Base-by-base conservation (phyloP, 2,113 vertebrate genomes). In the Aptenodytes forsteri region DNA sequence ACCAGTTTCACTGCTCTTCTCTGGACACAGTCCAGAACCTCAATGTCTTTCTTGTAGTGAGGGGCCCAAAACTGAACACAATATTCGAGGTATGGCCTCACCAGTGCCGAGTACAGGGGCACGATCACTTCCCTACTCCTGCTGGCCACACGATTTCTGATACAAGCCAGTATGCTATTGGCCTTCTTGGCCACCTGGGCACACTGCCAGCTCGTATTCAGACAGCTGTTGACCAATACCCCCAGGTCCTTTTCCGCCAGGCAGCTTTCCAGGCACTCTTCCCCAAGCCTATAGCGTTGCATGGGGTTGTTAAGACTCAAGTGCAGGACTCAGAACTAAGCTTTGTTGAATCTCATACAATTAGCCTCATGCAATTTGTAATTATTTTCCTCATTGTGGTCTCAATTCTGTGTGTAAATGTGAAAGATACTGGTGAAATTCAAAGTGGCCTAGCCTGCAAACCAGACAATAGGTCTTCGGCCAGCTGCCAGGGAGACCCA, bases 181-280 rank as follows among this genome's bases (percentile, higher is more conserved):
- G 3, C 11, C 9, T 89, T 67, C 47, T 77, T 61, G 47, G 9
- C 9, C 18, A 30, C 10, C 22, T 34, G 13, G 17, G 19, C 44
- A 54, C 26, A 18, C 8, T 42, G 42, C 42, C 14, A 6, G 42
- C 42, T 61, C 11, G 3, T 30, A 22, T 23, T 22, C 26, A 72
- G 29, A 1, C 1, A 0, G 9, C 13, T 72, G n/a, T 52, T 1
- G 0, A 13, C 5, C 11, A 54, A 2, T 14, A 38, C 1, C 4
- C 4, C 5, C 23, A 66, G 2, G 17, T 61, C 11, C 7, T 61
- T 70, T 50, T n/a, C 15, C 4, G 1, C 9, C 1, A 0, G 5
- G 7, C 10, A 30, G 3, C 16, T 46, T 56, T 72, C 54, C 54
- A 55, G 29, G 10, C 54, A 30, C 54, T 30, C 54, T 11, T 54